Base-by-base conservation (phyloP, 2,888 invertebrate genomes). In the Thymelicus acteon region DNA sequence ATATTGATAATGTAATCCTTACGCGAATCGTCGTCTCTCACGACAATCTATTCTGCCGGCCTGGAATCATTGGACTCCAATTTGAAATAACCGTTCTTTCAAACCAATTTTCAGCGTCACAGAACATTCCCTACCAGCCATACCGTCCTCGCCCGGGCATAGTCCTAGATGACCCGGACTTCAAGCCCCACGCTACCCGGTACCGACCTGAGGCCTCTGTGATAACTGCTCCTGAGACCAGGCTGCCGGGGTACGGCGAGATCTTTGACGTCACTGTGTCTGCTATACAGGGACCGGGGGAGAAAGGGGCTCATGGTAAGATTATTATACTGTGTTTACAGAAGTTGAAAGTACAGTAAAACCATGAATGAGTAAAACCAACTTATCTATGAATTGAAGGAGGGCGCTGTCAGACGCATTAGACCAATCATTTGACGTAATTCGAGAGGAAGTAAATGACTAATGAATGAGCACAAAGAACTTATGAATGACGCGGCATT, bases 201-300 rank as follows among this genome's bases (percentile, higher is more conserved):
- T 76, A 86, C 60, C 85, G 81, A 12, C 77, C 79, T 0, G 94
- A 84, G 60, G 89, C 88, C 0, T 86, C 94, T 47, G 89, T 95
- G 7, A 94, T 95, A 67, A 93, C 94, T 0, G 95, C 95, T 0
- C 80, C 84, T 0, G 88, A 89, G 62, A 83, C 84, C 80, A 91
- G 83, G 57, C 85, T 78, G 57, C 93, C 85, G 0, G 90, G 89
- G 0, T 96, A 96, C 80, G 97, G 96, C 8, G 98, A 98, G 85
- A 97, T 97, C 70, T 98, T 98, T 80, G 98, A 98, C 79, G 96
- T 98, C 0, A 98, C 98, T 0, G 96, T 98, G 0, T 97, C 97
- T 0, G 98, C 97, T 0, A 96, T 98, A 72, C 98, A 98, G 84
- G 97, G 97, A 1, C 96, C 97, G 0, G 96, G 96, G 0, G 96